These are phyloP conservation scores for Cettia cetti DNA, from an alignment of 2,113 vertebrate species.

Conservation along the genomic window DNA sequence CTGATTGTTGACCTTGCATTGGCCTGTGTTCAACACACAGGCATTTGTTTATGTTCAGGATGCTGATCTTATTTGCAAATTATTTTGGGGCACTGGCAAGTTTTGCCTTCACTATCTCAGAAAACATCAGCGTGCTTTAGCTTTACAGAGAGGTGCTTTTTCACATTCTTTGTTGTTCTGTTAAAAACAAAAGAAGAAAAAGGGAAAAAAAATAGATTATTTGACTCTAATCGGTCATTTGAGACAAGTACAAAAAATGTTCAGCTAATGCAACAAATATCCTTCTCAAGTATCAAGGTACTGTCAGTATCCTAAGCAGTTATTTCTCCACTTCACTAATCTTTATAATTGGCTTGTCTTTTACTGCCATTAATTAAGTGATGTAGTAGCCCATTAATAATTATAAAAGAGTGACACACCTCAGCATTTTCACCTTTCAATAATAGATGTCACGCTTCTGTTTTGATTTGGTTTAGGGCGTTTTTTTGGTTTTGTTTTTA, in stretches of 20 bases:
- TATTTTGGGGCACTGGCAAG: slow-evolving; percentile 28
- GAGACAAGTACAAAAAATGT: slow-evolving; percentile 43
- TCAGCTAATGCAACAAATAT: slow-evolving; percentile 67
- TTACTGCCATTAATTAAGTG: slow-evolving; percentile 97
- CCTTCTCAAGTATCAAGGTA: slow-evolving; percentile 80
- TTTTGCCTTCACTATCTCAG: slow-evolving; percentile 5
- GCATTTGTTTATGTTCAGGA: slow-evolving; percentile 44
- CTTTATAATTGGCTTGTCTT: slow-evolving; percentile 98
- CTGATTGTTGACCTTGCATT: slow-evolving; percentile 50
- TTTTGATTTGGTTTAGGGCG: neutral
- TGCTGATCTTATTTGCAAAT: slow-evolving; percentile 56
- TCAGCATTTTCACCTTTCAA: slow-evolving; percentile 83
- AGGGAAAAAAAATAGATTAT: neutral
- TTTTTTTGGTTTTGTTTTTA: neutral
- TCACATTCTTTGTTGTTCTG: neutral
- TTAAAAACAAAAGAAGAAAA: neutral
- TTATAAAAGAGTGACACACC: slow-evolving; percentile 80
- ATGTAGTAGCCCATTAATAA: slow-evolving; percentile 96
- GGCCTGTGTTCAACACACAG: slow-evolving; percentile 54
- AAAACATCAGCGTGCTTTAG: neutral
- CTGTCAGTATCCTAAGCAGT: slow-evolving; percentile 85
- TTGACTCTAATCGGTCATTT: neutral
- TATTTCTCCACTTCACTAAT: slow-evolving; percentile 96
- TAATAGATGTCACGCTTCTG: slow-evolving; percentile 74
- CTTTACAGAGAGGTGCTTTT: neutral